These are phyloP conservation scores for Aporrectodea caliginosa DNA, from an alignment of 1,140 invertebrate genomes.

Conservation along the genomic window DNA sequence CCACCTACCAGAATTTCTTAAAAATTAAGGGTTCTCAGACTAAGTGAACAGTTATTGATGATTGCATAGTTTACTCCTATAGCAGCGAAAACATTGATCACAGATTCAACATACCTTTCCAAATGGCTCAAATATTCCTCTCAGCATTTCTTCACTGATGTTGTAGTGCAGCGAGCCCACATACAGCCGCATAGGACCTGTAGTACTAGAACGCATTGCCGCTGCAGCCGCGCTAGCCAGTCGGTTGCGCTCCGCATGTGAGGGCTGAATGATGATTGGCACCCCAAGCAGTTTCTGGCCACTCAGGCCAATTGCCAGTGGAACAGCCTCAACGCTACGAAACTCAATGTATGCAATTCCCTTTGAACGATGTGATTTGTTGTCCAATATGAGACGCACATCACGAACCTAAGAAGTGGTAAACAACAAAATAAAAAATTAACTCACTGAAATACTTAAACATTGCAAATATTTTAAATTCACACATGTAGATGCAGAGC, in stretches of 20 bases:
- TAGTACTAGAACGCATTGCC: conserved; percentile 25
- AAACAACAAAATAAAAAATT: background rate
- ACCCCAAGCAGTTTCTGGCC: conserved; percentile 95
- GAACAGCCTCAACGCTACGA: conserved; percentile 93
- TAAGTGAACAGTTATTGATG: no score
- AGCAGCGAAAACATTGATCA: no score
- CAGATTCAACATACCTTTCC: conserved; percentile 78
- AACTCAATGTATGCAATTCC: conserved; percentile 99
- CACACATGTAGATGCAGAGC: background rate
- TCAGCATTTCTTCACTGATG: conserved; percentile 98
- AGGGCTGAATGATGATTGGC: conserved; percentile 96
- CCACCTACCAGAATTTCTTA: no score
- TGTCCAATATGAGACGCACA: conserved; percentile 97
- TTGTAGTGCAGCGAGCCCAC: conserved; percentile 98
- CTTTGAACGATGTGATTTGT: conserved; percentile 96
- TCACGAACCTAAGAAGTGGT: conserved; percentile 66
- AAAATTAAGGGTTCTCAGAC: no score
- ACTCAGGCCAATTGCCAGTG: conserved; percentile 87
- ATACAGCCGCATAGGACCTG: conserved; percentile 93
- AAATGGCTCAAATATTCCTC: conserved; percentile 98
- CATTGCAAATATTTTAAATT: background rate
- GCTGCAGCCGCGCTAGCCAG: conserved; percentile 30
- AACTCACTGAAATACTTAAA: background rate
- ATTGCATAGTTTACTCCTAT: no score
- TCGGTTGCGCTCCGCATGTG: conserved; percentile 61